phyloP scores from a whole-genome alignment of 2,888 invertebrate genomes.

The Thereva nobilitata region DNA sequence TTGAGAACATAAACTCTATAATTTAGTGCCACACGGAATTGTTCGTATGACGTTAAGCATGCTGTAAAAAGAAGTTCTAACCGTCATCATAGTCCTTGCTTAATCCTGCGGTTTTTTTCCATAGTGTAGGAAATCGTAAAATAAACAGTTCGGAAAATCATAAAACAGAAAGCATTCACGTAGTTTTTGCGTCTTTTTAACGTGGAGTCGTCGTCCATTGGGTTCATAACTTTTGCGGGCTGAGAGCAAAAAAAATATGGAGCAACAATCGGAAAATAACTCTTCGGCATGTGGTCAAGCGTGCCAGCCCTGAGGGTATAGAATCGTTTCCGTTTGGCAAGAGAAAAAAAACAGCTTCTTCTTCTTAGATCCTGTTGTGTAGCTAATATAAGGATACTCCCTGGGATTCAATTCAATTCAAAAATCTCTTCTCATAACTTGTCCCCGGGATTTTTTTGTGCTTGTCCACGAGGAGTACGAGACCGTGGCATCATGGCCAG shows the following conservation, averaged over 20 bases:
- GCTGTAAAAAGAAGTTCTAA: too few species aligned
- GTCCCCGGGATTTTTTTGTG: constrained; percentile 4
- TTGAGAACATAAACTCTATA: too few species aligned
- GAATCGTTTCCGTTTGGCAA: constrained; percentile 1
- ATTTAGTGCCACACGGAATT: too few species aligned
- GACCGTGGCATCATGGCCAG: background rate
- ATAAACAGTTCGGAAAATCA: too few species aligned
- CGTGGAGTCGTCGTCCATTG: constrained; percentile 7
- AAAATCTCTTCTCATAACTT: constrained; percentile 29
- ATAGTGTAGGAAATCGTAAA: too few species aligned
- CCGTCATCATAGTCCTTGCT: too few species aligned
- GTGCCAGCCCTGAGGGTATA: constrained; percentile 1
- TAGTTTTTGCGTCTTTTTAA: background rate
- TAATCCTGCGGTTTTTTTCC: too few species aligned
- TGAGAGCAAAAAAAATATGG: background rate
- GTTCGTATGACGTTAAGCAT: too few species aligned
- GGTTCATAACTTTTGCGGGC: constrained; percentile 8
- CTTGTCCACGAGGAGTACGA: background rate
- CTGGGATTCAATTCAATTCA: constrained; percentile 13
- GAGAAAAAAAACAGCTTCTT: background rate
- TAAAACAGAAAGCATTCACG: too few species aligned
- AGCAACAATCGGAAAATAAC: constrained; percentile 23
- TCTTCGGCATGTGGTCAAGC: constrained; percentile 26
- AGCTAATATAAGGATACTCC: too few species aligned
- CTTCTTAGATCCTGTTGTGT: background rate